Percentiles rank a stretch among this genome's conserved stretches.
phyloP scores from a whole-genome alignment of 2,113 vertebrate species.

The Fregata magnificens region DNA sequence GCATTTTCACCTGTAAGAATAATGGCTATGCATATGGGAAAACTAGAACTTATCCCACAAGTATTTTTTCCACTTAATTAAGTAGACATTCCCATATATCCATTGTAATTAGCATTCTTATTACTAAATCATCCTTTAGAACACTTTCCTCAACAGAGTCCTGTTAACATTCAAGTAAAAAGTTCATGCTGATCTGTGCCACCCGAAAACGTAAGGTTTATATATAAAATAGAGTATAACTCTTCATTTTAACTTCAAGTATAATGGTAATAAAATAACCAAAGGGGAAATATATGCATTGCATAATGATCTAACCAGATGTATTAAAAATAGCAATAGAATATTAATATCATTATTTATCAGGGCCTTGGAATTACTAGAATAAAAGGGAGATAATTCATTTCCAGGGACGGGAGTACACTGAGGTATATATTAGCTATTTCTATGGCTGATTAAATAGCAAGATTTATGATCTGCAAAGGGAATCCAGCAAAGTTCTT shows the following conservation, averaged over 20 bases:
- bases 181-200: not conserved
- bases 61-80: slow-evolving; percentile 7
- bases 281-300: not conserved
- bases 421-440: not conserved
- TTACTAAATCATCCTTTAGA: not conserved
- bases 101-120: not conserved
- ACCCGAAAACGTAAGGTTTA: not conserved
- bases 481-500: not conserved
- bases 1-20: not conserved
- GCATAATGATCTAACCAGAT: not conserved
- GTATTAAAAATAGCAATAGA: slow-evolving; percentile 5
- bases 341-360: not conserved
- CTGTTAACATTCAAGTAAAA: slow-evolving; percentile 1
- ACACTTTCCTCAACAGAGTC: not conserved
- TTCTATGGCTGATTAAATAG: not conserved
- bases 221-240: not conserved
- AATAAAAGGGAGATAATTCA: not conserved
- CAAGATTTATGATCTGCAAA: not conserved
- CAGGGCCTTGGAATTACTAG: not conserved
- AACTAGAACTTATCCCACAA: not conserved
- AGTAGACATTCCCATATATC: not conserved
- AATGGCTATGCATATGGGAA: not conserved
- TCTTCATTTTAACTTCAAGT: not conserved
- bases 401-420: not conserved
- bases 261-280: slow-evolving; percentile 14